Percentiles rank a stretch among this genome's conserved stretches.
These are phyloP conservation scores for Azemiops feae DNA, from an alignment of 2,113 vertebrate species.

Conservation along the genomic window DNA sequence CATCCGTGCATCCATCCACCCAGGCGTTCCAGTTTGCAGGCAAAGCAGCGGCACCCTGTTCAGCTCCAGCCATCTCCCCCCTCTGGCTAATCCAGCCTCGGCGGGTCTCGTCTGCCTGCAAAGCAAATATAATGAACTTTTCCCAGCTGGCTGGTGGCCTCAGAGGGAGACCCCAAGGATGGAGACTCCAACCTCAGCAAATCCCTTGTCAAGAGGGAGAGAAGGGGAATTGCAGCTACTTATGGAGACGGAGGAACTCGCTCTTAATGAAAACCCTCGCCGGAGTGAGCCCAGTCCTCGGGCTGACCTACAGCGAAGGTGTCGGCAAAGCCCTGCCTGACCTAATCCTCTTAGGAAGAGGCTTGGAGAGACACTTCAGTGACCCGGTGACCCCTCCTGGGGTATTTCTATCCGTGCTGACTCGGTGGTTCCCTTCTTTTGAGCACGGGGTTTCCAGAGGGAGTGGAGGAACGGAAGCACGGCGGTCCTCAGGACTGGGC, in stretches of 20 bases:
- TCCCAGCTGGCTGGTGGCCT: slow-evolving; percentile 59
- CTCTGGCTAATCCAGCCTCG: background rate
- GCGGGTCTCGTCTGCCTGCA: slow-evolving; percentile 26
- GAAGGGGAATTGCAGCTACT: slow-evolving; percentile 43
- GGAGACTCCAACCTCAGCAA: slow-evolving; percentile 65
- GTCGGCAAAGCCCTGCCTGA: slow-evolving; percentile 46
- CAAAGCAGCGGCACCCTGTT: background rate
- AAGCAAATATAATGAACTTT: slow-evolving; percentile 54
- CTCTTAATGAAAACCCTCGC: slow-evolving; percentile 69
- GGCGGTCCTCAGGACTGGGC: background rate
- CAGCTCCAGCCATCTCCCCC: rapidly evolving
- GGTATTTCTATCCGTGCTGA: rapidly evolving
- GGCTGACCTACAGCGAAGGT: slow-evolving; percentile 55
- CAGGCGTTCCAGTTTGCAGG: background rate
- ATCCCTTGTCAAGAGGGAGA: slow-evolving; percentile 44
- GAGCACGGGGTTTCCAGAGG: background rate
- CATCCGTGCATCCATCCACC: rapidly evolving
- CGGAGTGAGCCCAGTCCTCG: slow-evolving; percentile 41
- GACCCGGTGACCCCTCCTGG: slow-evolving; percentile 39
- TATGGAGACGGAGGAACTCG: slow-evolving; percentile 46
- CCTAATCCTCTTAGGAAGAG: slow-evolving; percentile 73
- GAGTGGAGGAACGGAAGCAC: background rate
- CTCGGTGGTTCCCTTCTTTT: no score
- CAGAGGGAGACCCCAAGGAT: background rate
- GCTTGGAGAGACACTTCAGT: slow-evolving; percentile 54